Evolutionary conservation across 1,140 invertebrate genomes (phyloP), one percentile per base, ranked within the genome.

Genomic region (Chrysoperla carnea): DNA sequence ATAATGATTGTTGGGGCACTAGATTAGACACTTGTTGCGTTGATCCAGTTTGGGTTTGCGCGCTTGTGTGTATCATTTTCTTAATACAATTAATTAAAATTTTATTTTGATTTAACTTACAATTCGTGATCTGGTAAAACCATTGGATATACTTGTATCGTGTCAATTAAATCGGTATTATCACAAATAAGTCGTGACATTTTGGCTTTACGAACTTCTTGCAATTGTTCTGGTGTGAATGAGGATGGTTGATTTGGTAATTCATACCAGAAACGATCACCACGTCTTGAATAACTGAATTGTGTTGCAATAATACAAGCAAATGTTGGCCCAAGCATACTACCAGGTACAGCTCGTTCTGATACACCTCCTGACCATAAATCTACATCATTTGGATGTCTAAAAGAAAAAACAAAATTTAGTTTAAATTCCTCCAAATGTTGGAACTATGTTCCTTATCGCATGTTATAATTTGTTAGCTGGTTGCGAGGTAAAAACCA

Each of bases 251-350:
- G 85, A 55, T 90, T 81, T 6, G 82, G 81, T 41, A 93, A 71
- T 59, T 96, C 93, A 54, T 91, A 97, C 87, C 91, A 98, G 61
- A 94, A 97, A 54, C 92, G 73, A 61, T 98, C 94, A 38, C 93
- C 94, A 46, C 81, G 68, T 53, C 91, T 72, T 1, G 85, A 73
- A 52, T 88, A 85, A 50, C 83, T 85, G 63, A 97, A 95, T 63
- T 99, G 95, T 35, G 93, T 92, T 23, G 87, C 90, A 50, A 99
- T 91, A 37, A 99, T 74, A 55, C 93, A 98, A 40, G 90, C 82
- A 62, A 98, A 95, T 40, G 90, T 94, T 5, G 91, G 89, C 33
- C 92, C 92, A 23, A 94, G 69, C 76, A 94, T 84, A 29, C 84
- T 87, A 33, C 85, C 86, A 8, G 81, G 81, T 36, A 91, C 64